Conservation (phyloP, 1,140 invertebrate genomes). For the Diachasma alloeum region DNA sequence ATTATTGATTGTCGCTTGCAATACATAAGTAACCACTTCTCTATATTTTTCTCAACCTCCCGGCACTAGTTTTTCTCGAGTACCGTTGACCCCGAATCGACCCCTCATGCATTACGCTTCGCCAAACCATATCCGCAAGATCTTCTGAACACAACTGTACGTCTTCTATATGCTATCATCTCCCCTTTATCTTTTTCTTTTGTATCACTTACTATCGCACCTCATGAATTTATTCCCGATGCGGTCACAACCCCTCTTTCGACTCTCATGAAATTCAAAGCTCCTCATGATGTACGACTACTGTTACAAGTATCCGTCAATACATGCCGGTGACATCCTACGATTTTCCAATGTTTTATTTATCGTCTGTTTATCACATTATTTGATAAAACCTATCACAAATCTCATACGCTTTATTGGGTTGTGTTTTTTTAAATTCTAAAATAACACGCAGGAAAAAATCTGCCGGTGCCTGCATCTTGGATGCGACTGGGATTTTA, state of each 20-base stretch:
- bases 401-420: background rate
- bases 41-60: background rate
- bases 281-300: conserved; percentile 5
- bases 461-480: no score
- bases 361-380: conserved; percentile 14
- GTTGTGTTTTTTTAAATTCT: no score
- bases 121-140: background rate
- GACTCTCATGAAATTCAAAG: conserved; percentile 25
- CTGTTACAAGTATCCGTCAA: background rate
- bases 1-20: background rate
- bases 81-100: conserved; percentile 10
- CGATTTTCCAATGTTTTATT: conserved; percentile 21
- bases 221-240: conserved; percentile 23
- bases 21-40: background rate
- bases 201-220: background rate
- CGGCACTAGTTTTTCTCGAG: background rate
- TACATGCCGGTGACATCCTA: background rate
- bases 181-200: background rate
- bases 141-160: background rate
- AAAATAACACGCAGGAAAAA: no score
- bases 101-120: conserved; percentile 19
- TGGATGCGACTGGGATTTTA: no score
- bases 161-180: background rate
- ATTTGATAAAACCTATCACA: background rate
- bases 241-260: background rate